A percentile compares a stretch with the other conserved stretches of the same genome.
Evolutionary conservation across 1,140 invertebrate species (phyloP).

Genomic region (Berghia stephanieae): DNA sequence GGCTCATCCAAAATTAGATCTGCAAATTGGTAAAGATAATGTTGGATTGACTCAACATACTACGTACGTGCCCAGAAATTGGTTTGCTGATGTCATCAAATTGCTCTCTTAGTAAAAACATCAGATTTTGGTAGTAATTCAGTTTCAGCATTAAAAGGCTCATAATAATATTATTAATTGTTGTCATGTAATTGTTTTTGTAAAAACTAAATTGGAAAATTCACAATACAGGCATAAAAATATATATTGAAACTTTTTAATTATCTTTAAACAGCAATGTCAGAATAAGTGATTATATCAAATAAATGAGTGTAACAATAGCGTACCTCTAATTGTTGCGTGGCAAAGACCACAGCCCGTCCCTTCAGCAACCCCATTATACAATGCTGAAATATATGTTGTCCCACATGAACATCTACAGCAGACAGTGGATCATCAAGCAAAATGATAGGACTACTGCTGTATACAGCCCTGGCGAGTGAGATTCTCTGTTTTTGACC

Average conservation of each 20-base stretch:
- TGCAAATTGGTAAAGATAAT: too few relatives aligned
- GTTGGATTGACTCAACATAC: too few relatives aligned
- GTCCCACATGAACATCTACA: conserved; percentile 69
- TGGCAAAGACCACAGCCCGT: conserved; percentile 78
- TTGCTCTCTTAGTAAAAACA: too few relatives aligned
- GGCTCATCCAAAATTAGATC: too few relatives aligned
- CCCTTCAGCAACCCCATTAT: conserved; percentile 69
- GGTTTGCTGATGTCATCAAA: too few relatives aligned
- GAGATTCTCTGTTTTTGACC: conserved; percentile 97
- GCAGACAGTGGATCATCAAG: conserved; percentile 71
- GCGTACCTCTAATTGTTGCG: conserved; percentile 72
- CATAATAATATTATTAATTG: too few relatives aligned
- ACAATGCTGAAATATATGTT: conserved; percentile 64
- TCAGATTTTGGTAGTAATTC: too few relatives aligned
- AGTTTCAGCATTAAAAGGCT: too few relatives aligned
- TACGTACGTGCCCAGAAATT: too few relatives aligned
- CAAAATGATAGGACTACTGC: conserved; percentile 68
- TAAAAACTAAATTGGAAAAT: too few relatives aligned
- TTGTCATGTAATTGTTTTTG: too few relatives aligned
- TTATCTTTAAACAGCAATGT: not conserved
- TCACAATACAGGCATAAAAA: not conserved
- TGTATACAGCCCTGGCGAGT: conserved; percentile 91
- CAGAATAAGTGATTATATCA: not conserved
- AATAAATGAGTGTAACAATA: not conserved
- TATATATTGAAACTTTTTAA: not conserved